Evolutionary conservation across 2,888 invertebrate species (phyloP), one percentile per base, ranked within the genome.

Genomic region (Orthosia cruda): DNA sequence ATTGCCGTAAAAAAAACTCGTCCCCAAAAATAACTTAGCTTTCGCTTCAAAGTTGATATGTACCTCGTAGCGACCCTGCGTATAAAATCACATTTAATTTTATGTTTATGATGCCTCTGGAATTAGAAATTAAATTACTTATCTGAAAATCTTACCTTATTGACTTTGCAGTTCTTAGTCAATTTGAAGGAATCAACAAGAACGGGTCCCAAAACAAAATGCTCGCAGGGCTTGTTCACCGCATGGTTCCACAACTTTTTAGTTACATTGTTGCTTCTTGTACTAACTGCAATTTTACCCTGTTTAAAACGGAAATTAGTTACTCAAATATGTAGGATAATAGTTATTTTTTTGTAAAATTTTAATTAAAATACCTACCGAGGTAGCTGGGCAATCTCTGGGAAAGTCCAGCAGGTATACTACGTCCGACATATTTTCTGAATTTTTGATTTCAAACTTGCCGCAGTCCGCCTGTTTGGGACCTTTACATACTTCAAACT

Each of bases 161-260:
- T 89, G 72, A 96, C 88, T 88, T 92, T 93, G 86, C 96, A 96
- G 80, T 85, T 90, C 64, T 87, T 92, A 18, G 92, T 92, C 52
- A 95, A 78, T 84, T 95, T 95, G 78, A 95, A 94, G 9, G 93
- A 84, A 5, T 91, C 92, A 18, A 86, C 80, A 13, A 96, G 83
- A 81, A 95, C 77, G 18, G 95, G 94, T 0, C 96, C 95, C 81
- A 95, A 78, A 59, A 95, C 95, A 81, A 96, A 96, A 88, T 96
- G 96, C 85, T 95, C 93, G 80, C 96, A 96, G 0, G 96, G 96
- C 58, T 92, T 93, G 69, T 92, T 93, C 66, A 94, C 58, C 40
- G 91, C 86, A 82, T 96, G 94, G 85, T 94, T 95, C 91, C 91
- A 94, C 59, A 96, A 84, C 81, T 91, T 94, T 81, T 93, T 94